Evolutionary conservation across 2,113 vertebrate genomes (phyloP).

Genomic region (Diglossa brunneiventris): DNA sequence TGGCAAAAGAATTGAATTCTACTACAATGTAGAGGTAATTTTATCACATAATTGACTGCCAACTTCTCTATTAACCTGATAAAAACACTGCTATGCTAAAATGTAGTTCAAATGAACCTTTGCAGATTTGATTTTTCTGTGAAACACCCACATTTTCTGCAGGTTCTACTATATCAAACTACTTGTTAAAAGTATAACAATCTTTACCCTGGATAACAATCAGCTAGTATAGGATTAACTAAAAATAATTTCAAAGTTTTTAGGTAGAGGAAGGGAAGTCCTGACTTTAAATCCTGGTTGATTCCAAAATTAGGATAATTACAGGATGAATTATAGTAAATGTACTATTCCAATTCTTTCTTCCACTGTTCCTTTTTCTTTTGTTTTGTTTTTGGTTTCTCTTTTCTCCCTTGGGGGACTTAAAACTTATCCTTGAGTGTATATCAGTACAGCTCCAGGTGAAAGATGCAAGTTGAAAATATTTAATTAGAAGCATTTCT

Average conservation of each 20-base stretch:
- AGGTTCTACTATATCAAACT: not conserved
- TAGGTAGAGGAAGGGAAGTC: not conserved
- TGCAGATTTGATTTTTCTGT: not conserved
- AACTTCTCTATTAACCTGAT: slow-evolving; percentile 12
- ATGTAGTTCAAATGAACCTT: not conserved
- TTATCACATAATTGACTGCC: not conserved
- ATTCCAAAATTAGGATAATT: not conserved
- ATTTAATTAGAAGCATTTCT: not conserved
- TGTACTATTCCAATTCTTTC: not conserved
- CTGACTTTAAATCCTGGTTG: not conserved
- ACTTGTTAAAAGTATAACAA: not conserved
- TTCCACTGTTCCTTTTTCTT: not conserved
- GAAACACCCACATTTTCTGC: not conserved
- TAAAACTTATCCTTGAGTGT: not conserved
- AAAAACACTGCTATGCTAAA: not conserved
- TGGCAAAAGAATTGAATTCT: not conserved
- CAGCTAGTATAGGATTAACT: not conserved
- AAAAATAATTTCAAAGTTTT: not conserved
- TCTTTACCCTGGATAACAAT: not conserved
- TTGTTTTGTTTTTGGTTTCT: not conserved
- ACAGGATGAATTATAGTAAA: not conserved
- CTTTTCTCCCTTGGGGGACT: not conserved
- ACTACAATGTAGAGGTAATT: not conserved
- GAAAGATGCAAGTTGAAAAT: not conserved
- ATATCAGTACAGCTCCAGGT: not conserved